Percentiles rank a stretch among this genome's conserved stretches.
phyloP scores from a whole-genome alignment of 2,888 invertebrate species.

The Hypomecis punctinalis region DNA sequence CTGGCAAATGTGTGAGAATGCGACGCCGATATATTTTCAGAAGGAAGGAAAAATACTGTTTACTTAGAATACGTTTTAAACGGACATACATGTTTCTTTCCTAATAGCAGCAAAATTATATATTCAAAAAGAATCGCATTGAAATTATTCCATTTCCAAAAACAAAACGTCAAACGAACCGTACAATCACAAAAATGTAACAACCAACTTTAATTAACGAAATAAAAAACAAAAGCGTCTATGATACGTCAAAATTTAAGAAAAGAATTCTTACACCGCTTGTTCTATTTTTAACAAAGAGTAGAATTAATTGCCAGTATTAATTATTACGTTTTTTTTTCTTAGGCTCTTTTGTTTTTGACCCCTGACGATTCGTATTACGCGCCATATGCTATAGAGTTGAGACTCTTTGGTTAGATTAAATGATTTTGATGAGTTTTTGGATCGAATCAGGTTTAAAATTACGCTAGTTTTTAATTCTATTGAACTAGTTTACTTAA shows the following conservation, averaged over 20 bases:
- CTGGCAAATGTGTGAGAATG: too few relatives aligned
- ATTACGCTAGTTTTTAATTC: too few relatives aligned
- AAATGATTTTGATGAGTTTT: background rate
- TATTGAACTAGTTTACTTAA: too few relatives aligned
- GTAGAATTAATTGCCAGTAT: slow-evolving; percentile 77
- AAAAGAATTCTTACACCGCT: slow-evolving; percentile 33
- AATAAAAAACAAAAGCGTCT: slow-evolving; percentile 54
- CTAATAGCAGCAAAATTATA: too few relatives aligned
- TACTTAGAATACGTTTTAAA: too few relatives aligned
- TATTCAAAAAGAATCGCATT: too few relatives aligned
- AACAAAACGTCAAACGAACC: slow-evolving; percentile 51
- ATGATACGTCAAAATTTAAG: slow-evolving; percentile 49
- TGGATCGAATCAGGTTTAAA: too few relatives aligned
- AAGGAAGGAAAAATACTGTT: too few relatives aligned
- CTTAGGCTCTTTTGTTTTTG: slow-evolving; percentile 38
- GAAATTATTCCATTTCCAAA: background rate
- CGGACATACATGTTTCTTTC: too few relatives aligned
- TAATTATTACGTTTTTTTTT: slow-evolving; percentile 76
- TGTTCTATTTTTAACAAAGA: slow-evolving; percentile 57
- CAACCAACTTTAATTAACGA: slow-evolving; percentile 51
- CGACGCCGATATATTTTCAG: too few relatives aligned
- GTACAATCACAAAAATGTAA: slow-evolving; percentile 39
- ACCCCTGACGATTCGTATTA: slow-evolving; percentile 51
- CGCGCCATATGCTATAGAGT: slow-evolving; percentile 60
- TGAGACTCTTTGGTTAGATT: slow-evolving; percentile 4